Evolutionary conservation across 1,140 invertebrate genomes (phyloP).

Genomic region (Sipha flava): DNA sequence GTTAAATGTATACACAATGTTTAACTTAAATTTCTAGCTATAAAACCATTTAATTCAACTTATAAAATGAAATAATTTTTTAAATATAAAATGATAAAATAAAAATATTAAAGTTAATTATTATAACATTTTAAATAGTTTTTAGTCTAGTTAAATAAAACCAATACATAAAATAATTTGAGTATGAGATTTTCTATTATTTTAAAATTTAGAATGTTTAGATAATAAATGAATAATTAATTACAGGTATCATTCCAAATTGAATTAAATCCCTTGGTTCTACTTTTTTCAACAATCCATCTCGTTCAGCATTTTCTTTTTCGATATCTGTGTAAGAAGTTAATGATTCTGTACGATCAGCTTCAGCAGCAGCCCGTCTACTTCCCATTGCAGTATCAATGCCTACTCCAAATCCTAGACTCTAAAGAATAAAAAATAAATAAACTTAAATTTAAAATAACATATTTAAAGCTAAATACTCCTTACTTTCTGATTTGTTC

Average conservation of each 20-base stretch:
- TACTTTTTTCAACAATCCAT: conserved; percentile 70
- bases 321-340: conserved; percentile 45
- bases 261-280: conserved; percentile 97
- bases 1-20: not conserved
- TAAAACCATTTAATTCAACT: too few species aligned
- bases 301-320: conserved; percentile 68
- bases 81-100: too few species aligned
- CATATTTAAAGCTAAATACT: not conserved
- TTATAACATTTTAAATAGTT: too few species aligned
- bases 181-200: not conserved
- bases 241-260: conserved; percentile 91
- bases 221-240: conserved; percentile 33
- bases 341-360: conserved; percentile 53
- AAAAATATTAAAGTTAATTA: too few species aligned
- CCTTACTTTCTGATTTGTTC: conserved; percentile 85
- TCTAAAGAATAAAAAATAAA: conserved; percentile 47
- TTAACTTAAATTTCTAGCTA: too few species aligned
- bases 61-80: too few species aligned
- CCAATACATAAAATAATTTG: not conserved
- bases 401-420: conserved; percentile 85
- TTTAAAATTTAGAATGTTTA: not conserved
- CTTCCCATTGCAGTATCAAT: conserved; percentile 63
- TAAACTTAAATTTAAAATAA: not conserved
- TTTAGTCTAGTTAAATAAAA: too few species aligned
- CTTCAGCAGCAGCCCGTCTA: conserved; percentile 69